Conservation (phyloP, 2,888 invertebrate species). For the Cataglyphis cursor region DNA sequence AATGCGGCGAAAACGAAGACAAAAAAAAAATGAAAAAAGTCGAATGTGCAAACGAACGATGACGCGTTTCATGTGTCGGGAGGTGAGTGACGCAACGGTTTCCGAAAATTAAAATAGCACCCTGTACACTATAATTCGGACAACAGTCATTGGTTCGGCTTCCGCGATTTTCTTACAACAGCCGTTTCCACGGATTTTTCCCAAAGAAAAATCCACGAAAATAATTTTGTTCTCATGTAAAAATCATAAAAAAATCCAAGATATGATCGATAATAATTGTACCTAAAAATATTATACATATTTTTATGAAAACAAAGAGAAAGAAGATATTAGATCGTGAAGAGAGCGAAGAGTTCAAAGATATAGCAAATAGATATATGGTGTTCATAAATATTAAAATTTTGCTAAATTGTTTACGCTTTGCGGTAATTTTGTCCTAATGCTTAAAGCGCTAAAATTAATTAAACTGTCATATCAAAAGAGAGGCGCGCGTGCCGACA, state of each 20-base stretch:
- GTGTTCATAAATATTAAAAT: background rate
- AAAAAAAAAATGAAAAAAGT: constrained; percentile 33
- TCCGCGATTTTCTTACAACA: constrained; percentile 45
- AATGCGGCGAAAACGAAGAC: constrained; percentile 44
- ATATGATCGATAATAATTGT: background rate
- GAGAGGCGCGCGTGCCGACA: constrained; percentile 57
- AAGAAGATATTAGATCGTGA: background rate
- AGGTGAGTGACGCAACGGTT: constrained; percentile 53
- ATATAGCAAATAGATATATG: background rate
- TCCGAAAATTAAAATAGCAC: constrained; percentile 69
- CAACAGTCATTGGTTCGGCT: constrained; percentile 32
- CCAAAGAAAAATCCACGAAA: background rate
- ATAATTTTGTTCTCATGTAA: background rate
- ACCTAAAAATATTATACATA: background rate
- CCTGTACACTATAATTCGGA: constrained; percentile 53
- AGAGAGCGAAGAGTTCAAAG: background rate
- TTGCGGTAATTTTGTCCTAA: background rate
- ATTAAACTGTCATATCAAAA: constrained; percentile 29
- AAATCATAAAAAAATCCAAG: background rate
- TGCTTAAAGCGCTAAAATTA: background rate
- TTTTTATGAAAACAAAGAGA: background rate
- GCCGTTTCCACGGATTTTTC: constrained; percentile 5
- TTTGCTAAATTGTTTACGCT: background rate
- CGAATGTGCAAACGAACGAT: constrained; percentile 44
- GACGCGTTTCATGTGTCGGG: constrained; percentile 47